Conservation (phyloP, 2,113 vertebrate species). For the Falco punctatus region DNA sequence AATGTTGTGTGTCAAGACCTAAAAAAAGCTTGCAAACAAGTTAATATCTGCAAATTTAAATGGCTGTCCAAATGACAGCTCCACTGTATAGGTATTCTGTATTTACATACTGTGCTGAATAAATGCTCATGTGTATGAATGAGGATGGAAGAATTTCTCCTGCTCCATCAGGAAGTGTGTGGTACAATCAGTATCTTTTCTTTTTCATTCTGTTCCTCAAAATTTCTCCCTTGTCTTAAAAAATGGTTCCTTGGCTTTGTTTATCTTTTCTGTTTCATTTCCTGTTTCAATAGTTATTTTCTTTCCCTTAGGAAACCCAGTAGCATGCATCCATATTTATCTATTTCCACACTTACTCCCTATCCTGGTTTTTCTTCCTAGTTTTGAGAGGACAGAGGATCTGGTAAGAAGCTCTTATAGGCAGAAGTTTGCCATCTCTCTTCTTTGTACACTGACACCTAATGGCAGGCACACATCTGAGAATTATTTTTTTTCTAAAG, state of each 20-base stretch:
- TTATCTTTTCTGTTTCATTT: background rate
- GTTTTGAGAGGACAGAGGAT: background rate
- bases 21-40: background rate
- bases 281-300: background rate
- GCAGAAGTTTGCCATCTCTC: background rate
- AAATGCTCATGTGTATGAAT: background rate
- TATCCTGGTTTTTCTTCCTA: background rate
- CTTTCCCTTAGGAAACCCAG: background rate
- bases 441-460: background rate
- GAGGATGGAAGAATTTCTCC: background rate
- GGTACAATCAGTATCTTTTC: background rate
- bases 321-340: background rate
- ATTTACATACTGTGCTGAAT: background rate
- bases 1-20: background rate
- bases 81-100: background rate
- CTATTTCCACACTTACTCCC: background rate
- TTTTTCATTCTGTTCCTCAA: background rate
- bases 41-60: background rate
- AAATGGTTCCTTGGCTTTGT: background rate
- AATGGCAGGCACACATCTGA: background rate
- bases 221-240: background rate
- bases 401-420: background rate
- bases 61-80: background rate
- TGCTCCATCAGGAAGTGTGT: background rate
- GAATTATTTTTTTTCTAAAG: background rate